Base-by-base conservation (phyloP, 1,140 invertebrate species). In the Epicauta chinensis region DNA sequence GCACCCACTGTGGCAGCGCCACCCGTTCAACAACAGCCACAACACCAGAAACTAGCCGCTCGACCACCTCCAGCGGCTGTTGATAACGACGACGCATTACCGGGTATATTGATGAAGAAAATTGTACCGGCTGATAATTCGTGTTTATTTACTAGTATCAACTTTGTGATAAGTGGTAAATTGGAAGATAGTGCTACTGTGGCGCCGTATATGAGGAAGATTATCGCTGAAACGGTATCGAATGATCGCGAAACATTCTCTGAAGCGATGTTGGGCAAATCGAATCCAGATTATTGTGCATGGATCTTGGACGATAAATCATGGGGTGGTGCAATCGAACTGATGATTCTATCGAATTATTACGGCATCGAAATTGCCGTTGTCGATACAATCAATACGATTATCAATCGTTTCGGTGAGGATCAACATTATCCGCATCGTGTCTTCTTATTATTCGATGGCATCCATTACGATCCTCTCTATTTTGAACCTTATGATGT, bases 301-400 rank as follows among this genome's bases (percentile, higher is more conserved):
- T 94, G 91, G 91, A 94, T 95, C 56, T 74, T 82, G 42, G 83
- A 83, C 59, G 75, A 84, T 1, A 86, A 83, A 53, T 86, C 91
- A 0, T 98, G 95, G 95, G 94, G 94, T 53, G 94, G 95, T 60
- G 93, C 89, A 36, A 97, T 98, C 60, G 95, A 98, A 76, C 75
- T 93, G 2, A 75, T 92, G 2, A 90, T 97, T 51, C 72, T 98
- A n/a, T 87, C 89, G 2, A 81, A 84, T 62, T 87, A 88, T 72
- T 97, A 90, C 73, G 83, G 85, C 32, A 72, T 95, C 53, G 93
- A 98, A 78, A 96, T 97, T 71, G 91, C 86, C 60, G 93, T 96
- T 5, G 86, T 97, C 2, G 90, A 97, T 68, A 93, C 90, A 32
- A 81, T 93, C 53, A 91, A 91, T 73, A 83, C 82, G 17, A 85